Evolutionary conservation across 1,140 invertebrate genomes (phyloP).

Genomic region (Euura saliciscinereae): DNA sequence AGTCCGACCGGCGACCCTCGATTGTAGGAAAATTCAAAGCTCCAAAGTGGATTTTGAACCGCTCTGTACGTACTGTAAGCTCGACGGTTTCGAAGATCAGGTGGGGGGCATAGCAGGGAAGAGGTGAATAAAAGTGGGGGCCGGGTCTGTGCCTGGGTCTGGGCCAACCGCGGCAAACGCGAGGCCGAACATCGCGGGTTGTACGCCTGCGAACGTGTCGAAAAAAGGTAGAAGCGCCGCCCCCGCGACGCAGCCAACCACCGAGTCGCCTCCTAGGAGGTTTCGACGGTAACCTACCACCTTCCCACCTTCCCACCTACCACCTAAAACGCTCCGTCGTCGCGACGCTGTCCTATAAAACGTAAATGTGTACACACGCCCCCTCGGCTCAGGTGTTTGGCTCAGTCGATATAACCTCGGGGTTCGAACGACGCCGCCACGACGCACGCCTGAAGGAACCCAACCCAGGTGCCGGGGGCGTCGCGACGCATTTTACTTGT

Average conservation of each 20-base stretch:
- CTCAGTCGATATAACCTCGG: neutral
- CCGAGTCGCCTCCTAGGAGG: constrained; percentile 1
- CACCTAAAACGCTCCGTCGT: neutral
- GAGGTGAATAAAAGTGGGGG: constrained; percentile 20
- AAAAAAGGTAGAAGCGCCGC: neutral
- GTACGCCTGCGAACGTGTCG: constrained; percentile 28
- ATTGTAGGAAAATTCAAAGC: neutral
- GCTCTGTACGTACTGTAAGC: neutral
- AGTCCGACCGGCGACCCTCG: too few relatives aligned
- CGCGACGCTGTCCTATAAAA: constrained; percentile 6
- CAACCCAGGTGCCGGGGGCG: neutral
- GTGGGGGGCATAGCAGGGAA: constrained; percentile 19
- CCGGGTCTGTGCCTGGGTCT: constrained; percentile 23
- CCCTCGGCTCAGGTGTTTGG: neutral
- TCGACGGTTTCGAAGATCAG: neutral
- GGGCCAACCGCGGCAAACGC: constrained; percentile 26
- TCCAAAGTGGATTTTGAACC: neutral
- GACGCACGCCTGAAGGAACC: constrained; percentile 4
- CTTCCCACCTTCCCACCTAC: neutral
- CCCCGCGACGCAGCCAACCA: neutral
- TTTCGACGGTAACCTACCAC: neutral
- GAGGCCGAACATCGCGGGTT: constrained; percentile 21
- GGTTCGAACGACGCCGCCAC: neutral
- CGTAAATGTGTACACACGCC: constrained; percentile 2
- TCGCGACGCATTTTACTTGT: too few relatives aligned